A percentile compares a stretch with the other conserved stretches of the same genome.
These are phyloP conservation scores for Bugulina stolonifera DNA, from an alignment of 2,888 invertebrate genomes.

Conservation along the genomic window DNA sequence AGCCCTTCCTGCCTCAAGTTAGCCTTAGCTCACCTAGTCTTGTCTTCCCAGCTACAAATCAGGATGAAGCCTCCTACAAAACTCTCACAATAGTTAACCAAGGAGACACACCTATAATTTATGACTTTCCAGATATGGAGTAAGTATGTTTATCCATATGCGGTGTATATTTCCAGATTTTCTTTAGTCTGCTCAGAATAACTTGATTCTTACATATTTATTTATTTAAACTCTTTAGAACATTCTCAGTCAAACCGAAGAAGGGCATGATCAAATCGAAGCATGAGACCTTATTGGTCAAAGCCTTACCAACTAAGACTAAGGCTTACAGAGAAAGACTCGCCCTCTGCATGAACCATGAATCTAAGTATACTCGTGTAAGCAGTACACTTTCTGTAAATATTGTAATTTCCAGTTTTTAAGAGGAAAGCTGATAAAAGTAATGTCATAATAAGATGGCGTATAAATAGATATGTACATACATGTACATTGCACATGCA, in stretches of 20 bases:
- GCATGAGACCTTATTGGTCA: conserved; percentile 46
- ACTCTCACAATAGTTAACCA: conserved; percentile 43
- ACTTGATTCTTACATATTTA: background rate
- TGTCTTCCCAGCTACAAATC: conserved; percentile 47
- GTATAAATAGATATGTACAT: too few species aligned
- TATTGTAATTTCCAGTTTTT: too few species aligned
- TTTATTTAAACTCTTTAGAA: conserved; percentile 34
- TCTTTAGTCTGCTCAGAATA: too few species aligned
- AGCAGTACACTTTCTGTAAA: background rate
- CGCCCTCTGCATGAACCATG: conserved; percentile 42
- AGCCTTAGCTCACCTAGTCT: conserved; percentile 37
- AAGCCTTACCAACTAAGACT: conserved; percentile 39
- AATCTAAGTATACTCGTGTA: conserved; percentile 46
- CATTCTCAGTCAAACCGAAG: conserved; percentile 45
- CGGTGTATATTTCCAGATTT: too few species aligned
- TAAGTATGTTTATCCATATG: too few species aligned
- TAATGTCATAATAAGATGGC: too few species aligned
- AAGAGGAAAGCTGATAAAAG: too few species aligned
- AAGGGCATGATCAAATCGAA: conserved; percentile 41
- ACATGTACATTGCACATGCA: too few species aligned
- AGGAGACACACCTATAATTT: conserved; percentile 47
- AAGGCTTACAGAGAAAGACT: conserved; percentile 42
- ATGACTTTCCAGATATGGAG: conserved; percentile 33
- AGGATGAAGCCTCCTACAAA: conserved; percentile 43
- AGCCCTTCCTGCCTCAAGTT: conserved; percentile 48